These are phyloP conservation scores for Hemiprocne comata DNA, from an alignment of 2,113 vertebrate species.

Conservation along the genomic window DNA sequence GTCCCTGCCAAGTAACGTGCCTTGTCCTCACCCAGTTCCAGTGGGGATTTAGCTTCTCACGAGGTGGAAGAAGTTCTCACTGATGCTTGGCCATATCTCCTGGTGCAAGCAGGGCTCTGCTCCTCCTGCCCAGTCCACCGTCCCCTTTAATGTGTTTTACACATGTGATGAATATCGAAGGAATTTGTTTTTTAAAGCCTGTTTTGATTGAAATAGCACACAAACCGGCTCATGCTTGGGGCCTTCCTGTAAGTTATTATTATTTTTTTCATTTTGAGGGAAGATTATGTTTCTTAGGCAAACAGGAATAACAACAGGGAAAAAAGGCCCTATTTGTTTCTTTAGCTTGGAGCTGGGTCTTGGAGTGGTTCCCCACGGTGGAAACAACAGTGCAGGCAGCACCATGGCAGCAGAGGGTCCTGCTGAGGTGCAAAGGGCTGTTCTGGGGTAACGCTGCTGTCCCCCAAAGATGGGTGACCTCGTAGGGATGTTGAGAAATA, in stretches of 20 bases:
- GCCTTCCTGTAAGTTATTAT: slow-evolving; percentile 63
- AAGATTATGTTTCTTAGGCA: slow-evolving; percentile 66
- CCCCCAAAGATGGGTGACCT: not conserved
- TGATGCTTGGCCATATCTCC: not conserved
- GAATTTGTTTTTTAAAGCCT: slow-evolving; percentile 67
- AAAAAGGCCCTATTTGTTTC: slow-evolving; percentile 65
- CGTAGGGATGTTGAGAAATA: no score
- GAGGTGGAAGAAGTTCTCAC: not conserved
- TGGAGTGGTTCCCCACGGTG: not conserved
- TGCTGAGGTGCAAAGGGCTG: not conserved
- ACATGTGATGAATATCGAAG: slow-evolving; percentile 39
- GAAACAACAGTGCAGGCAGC: not conserved
- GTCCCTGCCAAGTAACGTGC: not conserved
- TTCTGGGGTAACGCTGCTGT: not conserved
- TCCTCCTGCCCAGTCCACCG: not conserved
- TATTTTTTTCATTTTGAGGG: slow-evolving; percentile 57
- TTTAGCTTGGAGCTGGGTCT: slow-evolving; percentile 30
- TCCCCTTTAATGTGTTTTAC: slow-evolving; percentile 48
- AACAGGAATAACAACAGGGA: slow-evolving; percentile 68
- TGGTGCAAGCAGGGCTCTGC: not conserved
- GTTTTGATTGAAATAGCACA: slow-evolving; percentile 61
- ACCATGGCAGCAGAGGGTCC: not conserved
- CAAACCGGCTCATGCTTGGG: slow-evolving; percentile 18
- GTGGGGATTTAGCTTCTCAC: rapidly evolving
- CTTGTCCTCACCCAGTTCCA: not conserved